Evolutionary conservation across 1,140 invertebrate genomes (phyloP), one percentile per base, ranked within the genome.

Genomic region (Zaprionus africanus): DNA sequence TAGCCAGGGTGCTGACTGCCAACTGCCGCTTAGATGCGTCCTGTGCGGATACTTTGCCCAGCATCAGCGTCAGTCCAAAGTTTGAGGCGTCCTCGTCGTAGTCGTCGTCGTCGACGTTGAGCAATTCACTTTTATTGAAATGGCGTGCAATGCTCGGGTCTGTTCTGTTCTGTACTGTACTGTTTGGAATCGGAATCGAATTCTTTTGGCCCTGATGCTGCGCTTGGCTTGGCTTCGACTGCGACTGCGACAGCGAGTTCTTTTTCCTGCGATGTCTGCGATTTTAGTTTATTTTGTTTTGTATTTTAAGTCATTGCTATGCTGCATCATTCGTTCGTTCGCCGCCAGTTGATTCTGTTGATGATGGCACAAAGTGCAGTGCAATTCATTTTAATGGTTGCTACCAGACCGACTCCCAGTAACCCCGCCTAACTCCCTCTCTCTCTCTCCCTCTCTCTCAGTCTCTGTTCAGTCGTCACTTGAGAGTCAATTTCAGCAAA

Each of bases 81-180:
- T 85, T 85, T 77, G 79, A 80, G 82, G 72, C 78, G 66, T 86
- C 69, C 53, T 61, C 81, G 34, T 62, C 64, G 62, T 65, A 70
- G 63, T 80, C 64, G 62, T 65, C 75, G 63, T 80, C 78, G 75
- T 57, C 43, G 17, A 65, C 63, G 83, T 81, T 81, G 80, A 71
- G 90, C 82, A 91, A 91, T 91, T 91, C 90, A 91, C 84, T 91
- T 91, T 91, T 91, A 91, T 91, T 91, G 90, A 91, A 91, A 91
- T 91, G 84, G 90, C 90, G 82, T 87, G 80, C 83, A 87, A 88
- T 87, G 83, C 80, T 87, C 78, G 82, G 79, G 77, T 86, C 73
- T 70, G 72, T 87, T 66, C 62, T 67, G 56, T 72, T 24, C 53
- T 41, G 59, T 63, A 59, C 64, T 67, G 56, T 72, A 22, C 53